Evolutionary conservation across 1,140 invertebrate genomes (phyloP).

Genomic region (Drosophila ohnishii): DNA sequence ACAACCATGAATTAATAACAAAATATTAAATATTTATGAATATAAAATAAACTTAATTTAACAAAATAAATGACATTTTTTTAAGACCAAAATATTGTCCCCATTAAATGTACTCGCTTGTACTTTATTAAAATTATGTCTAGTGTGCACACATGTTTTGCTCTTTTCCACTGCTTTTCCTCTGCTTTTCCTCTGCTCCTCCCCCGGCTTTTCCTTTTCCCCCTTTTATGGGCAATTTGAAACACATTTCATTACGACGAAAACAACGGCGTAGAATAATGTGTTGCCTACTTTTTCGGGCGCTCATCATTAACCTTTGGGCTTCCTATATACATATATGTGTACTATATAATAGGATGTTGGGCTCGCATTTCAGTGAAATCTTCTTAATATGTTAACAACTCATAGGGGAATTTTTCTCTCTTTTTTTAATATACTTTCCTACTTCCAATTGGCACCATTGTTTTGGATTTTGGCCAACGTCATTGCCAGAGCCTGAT

Average conservation of each 20-base stretch:
- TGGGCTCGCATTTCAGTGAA: constrained; percentile 63
- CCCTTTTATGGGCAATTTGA: constrained; percentile 71
- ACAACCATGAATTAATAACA: too few relatives aligned
- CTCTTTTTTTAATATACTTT: too few relatives aligned
- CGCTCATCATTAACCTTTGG: constrained; percentile 63
- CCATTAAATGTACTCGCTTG: constrained; percentile 13
- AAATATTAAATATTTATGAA: too few relatives aligned
- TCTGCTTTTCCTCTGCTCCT: not conserved
- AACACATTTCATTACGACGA: constrained; percentile 65
- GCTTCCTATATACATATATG: not conserved
- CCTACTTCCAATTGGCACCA: not conserved
- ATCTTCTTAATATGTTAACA: constrained; percentile 78
- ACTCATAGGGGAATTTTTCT: constrained; percentile 58
- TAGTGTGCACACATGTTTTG: constrained; percentile 39
- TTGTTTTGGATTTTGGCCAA: constrained; percentile 11
- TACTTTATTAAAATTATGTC: constrained; percentile 33
- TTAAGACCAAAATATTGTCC: constrained; percentile 7
- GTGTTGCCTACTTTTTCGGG: constrained; percentile 59
- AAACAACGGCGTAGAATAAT: constrained; percentile 40
- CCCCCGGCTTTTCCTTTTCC: constrained; percentile 26
- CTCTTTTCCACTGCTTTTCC: constrained; percentile 1
- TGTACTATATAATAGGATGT: constrained; percentile 29
- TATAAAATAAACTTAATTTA: too few relatives aligned
- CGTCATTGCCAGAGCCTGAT: constrained; percentile 10
- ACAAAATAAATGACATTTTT: not conserved